phyloP scores from a whole-genome alignment of 2,888 invertebrate genomes.

The Laothoe populi region DNA sequence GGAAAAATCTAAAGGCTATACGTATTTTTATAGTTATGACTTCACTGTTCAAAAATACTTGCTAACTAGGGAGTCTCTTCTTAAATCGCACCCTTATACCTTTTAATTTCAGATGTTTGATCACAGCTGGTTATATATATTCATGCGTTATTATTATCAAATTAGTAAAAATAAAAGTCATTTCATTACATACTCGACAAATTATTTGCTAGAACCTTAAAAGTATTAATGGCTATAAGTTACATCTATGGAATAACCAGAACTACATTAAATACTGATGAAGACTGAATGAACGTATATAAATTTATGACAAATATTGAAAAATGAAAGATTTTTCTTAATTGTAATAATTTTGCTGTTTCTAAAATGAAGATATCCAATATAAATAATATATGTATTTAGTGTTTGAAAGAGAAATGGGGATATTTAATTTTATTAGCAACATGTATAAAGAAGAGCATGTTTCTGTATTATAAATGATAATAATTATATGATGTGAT shows the following conservation, averaged over 20 bases:
- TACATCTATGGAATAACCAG: not conserved
- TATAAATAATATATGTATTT: not conserved
- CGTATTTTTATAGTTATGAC: too few species aligned
- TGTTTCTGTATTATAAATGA: not conserved
- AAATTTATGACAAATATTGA: not conserved
- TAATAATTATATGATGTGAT: not conserved
- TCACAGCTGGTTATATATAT: too few species aligned
- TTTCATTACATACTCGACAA: not conserved
- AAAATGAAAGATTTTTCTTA: not conserved
- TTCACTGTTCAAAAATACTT: too few species aligned
- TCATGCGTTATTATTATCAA: too few species aligned
- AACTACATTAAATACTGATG: not conserved
- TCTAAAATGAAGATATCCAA: slow-evolving; percentile 7
- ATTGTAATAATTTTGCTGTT: slow-evolving; percentile 14
- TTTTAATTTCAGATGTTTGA: too few species aligned
- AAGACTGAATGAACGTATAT: slow-evolving; percentile 5
- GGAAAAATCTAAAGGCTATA: too few species aligned
- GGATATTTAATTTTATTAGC: not conserved
- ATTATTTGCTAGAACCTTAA: not conserved
- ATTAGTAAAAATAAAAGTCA: too few species aligned
- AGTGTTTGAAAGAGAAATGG: not conserved
- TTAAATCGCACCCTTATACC: too few species aligned
- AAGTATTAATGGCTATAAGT: not conserved
- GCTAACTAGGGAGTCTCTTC: too few species aligned
- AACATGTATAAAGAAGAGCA: not conserved